A percentile compares a stretch with the other conserved stretches of the same genome.
Evolutionary conservation across 92 coral and sea anemone species (phyloP).

Genomic region (Parazoanthus swiftii): DNA sequence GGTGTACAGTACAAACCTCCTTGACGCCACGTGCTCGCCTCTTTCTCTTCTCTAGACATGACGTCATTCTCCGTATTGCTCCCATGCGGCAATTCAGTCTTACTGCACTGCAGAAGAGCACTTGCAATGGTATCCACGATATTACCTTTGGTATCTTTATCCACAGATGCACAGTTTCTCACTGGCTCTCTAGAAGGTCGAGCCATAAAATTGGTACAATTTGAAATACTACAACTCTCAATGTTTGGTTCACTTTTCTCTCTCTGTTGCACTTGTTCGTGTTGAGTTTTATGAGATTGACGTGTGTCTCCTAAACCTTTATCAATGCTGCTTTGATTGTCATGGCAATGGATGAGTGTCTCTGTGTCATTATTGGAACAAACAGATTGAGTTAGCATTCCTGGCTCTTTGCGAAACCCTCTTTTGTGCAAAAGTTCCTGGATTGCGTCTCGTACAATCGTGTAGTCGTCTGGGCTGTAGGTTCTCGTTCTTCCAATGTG

Average conservation of each 20-base stretch:
- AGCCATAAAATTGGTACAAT: constrained; percentile 24
- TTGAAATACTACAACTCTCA: neutral
- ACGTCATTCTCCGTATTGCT: neutral
- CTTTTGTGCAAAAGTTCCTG: constrained; percentile 65
- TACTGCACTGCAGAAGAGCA: constrained; percentile 52
- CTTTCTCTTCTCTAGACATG: neutral
- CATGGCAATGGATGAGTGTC: neutral
- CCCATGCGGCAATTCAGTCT: neutral
- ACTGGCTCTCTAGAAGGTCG: constrained; percentile 69
- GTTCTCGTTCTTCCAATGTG: constrained; percentile 83
- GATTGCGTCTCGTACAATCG: constrained; percentile 48
- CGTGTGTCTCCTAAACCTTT: neutral
- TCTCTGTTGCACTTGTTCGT: neutral
- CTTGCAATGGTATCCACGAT: constrained; percentile 76
- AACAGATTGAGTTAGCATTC: constrained; percentile 36
- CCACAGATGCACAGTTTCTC: constrained; percentile 78
- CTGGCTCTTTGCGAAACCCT: constrained; percentile 65
- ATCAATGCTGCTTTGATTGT: neutral
- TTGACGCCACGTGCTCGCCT: constrained; percentile 48
- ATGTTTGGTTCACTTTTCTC: neutral
- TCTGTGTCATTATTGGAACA: neutral
- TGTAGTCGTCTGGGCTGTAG: constrained; percentile 49
- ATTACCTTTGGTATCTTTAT: constrained; percentile 60
- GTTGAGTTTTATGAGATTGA: neutral
- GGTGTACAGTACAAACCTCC: constrained; percentile 48